phyloP scores from a whole-genome alignment of 2,888 invertebrate genomes.

The Uloborus plumipes region DNA sequence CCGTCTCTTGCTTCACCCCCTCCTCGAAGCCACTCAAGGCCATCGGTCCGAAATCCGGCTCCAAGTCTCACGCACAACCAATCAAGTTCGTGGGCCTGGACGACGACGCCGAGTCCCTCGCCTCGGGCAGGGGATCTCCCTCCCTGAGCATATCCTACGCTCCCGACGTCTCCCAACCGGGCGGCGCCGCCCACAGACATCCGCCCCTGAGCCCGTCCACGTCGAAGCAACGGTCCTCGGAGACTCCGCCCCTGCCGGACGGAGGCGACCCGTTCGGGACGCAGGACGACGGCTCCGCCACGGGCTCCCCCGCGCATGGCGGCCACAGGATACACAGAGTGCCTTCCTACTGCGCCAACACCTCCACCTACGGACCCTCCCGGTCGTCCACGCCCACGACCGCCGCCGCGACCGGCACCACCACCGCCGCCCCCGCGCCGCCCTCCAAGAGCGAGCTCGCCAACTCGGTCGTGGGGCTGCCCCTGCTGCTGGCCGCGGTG shows the following conservation, averaged over 20 bases:
- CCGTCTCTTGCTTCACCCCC: constrained; percentile 12
- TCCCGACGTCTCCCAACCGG: constrained; percentile 31
- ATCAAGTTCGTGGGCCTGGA: constrained; percentile 71
- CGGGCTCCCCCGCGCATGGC: constrained; percentile 52
- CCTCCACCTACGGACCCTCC: constrained; percentile 48
- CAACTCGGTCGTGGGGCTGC: constrained; percentile 62
- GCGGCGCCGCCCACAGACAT: constrained; percentile 26
- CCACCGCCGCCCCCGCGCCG: constrained; percentile 29
- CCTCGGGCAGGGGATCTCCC: constrained; percentile 57
- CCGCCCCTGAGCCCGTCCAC: constrained; percentile 46
- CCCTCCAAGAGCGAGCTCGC: constrained; percentile 59
- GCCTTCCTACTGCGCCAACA: constrained; percentile 60
- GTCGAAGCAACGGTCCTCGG: constrained; percentile 37
- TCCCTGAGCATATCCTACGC: constrained; percentile 45
- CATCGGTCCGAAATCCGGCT: constrained; percentile 66
- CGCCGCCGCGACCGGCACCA: neutral
- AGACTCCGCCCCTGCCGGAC: constrained; percentile 32
- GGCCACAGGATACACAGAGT: constrained; percentile 58
- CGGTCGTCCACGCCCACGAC: constrained; percentile 35
- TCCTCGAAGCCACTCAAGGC: constrained; percentile 52
- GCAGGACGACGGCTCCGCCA: constrained; percentile 50
- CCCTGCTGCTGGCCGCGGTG: constrained; percentile 62
- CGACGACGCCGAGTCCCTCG: constrained; percentile 51
- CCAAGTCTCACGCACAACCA: constrained; percentile 70
- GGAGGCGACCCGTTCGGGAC: constrained; percentile 40